These are phyloP conservation scores for Spodoptera littoralis DNA, from an alignment of 2,888 invertebrate species.

Conservation along the genomic window DNA sequence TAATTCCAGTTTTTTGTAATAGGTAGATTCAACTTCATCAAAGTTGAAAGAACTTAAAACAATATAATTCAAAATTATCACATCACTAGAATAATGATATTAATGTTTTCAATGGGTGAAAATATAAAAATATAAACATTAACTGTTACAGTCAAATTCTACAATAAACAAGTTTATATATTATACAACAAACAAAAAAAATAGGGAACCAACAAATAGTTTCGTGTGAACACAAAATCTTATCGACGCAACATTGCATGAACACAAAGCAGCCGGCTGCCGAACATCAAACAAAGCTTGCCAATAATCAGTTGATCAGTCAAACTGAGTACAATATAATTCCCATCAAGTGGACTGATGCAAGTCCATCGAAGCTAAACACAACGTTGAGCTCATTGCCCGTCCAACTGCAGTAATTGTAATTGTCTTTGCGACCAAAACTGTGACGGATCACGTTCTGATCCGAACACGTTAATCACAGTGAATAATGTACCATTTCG, in stretches of 20 bases:
- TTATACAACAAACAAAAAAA: no score
- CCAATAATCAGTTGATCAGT: conserved; percentile 19
- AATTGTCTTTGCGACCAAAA: conserved; percentile 55
- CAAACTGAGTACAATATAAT: conserved; percentile 16
- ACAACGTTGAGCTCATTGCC: conserved; percentile 22
- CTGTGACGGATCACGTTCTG: conserved; percentile 61
- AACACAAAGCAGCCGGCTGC: conserved; percentile 12
- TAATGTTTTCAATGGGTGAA: no score
- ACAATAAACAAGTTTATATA: background rate
- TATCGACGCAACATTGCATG: conserved; percentile 5
- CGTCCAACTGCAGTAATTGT: conserved; percentile 51
- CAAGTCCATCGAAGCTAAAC: conserved; percentile 33
- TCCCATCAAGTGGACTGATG: conserved; percentile 2
- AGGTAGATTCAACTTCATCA: no score
- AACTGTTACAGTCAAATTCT: no score
- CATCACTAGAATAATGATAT: no score
- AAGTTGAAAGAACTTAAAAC: no score
- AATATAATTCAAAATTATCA: no score
- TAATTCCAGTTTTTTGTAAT: no score
- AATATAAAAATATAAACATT: no score
- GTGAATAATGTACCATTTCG: conserved; percentile 69
- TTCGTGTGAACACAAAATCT: background rate
- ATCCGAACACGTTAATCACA: conserved; percentile 71
- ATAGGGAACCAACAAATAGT: background rate
- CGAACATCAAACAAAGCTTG: conserved; percentile 9